Evolutionary conservation across 2,113 vertebrate species (phyloP).

Genomic region (Fulmarus glacialis): DNA sequence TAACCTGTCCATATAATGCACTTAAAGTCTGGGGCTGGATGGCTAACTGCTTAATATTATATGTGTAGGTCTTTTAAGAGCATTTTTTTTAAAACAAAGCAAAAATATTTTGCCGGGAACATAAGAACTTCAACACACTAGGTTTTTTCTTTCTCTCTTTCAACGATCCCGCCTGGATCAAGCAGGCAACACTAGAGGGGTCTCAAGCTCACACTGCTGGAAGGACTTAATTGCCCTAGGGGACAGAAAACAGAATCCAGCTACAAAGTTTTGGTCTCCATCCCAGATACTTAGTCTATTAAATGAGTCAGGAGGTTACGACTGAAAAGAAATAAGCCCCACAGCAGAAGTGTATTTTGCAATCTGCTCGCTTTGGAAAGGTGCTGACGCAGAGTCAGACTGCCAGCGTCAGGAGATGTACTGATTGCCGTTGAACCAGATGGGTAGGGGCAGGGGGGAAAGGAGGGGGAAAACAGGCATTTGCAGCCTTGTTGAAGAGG

Average conservation of each 20-base stretch:
- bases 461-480: background rate
- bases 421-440: slow-evolving; percentile 5
- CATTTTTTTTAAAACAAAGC: background rate
- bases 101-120: background rate
- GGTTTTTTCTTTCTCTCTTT: background rate
- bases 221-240: slow-evolving; percentile 5
- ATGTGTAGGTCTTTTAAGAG: background rate
- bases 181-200: slow-evolving; percentile 13
- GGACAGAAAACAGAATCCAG: slow-evolving; percentile 41
- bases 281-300: slow-evolving; percentile 45
- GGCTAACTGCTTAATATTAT: background rate
- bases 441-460: background rate
- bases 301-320: slow-evolving; percentile 36
- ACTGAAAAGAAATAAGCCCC: slow-evolving; percentile 16
- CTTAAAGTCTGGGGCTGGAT: background rate
- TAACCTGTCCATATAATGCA: background rate
- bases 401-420: background rate
- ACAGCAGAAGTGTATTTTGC: slow-evolving; percentile 29
- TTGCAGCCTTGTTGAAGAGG: slow-evolving; percentile 3
- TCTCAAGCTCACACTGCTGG: background rate
- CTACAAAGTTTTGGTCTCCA: slow-evolving; percentile 56
- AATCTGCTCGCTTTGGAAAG: background rate
- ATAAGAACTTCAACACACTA: background rate
- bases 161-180: background rate
- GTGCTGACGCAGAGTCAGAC: background rate